Evolutionary conservation across 2,888 invertebrate species (phyloP), one percentile per base, ranked within the genome.

Genomic region (Galerucella nymphaeae): DNA sequence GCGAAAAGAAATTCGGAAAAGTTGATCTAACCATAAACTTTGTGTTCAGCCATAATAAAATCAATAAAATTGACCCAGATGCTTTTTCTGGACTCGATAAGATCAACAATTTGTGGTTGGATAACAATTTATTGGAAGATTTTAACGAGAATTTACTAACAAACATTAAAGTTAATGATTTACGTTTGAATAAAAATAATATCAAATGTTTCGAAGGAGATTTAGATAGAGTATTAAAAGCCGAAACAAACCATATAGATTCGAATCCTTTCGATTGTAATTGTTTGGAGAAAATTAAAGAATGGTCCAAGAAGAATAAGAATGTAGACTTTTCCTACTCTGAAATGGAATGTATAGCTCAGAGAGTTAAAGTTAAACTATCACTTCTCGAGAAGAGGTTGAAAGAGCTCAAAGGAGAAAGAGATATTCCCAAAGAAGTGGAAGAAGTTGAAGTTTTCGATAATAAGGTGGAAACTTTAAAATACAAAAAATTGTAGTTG

Each of bases 71-170:
- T 8, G 73, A 82, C 30, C 71, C 75, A 0, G 23, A 79, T 41
- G 81, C 82, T 4, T 82, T 83, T 50, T 70, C 73, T n/a, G 80
- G 78, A 30, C 41, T 83, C 14, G 66, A 72, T n/a, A 76, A 76
- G 67, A 77, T 83, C 16, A 81, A 82, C 50, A 79, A 82, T 67
- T 74, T 83, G 58, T 82, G 82, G 82, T 68, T 83, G 59, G 82
- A 83, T 69, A 72, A 82, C 58, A 83, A 83, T 59, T 63, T 74
- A 50, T 62, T 83, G 48, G 74, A 77, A 16, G 68, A 68, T 11
- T 79, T 81, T 64, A 66, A 73, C 8, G 77, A 73, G 20, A 74
- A 78, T 64, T 67, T 80, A 8, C 73, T 82, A n/a, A 63, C 77
- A 9, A 71, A 73, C 6, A 72, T 80, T 2, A 57, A 76, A 9